Evolutionary conservation across 2,797 vertebrate genomes (phyloP).

Genomic region (Linurgus olivaceus): DNA sequence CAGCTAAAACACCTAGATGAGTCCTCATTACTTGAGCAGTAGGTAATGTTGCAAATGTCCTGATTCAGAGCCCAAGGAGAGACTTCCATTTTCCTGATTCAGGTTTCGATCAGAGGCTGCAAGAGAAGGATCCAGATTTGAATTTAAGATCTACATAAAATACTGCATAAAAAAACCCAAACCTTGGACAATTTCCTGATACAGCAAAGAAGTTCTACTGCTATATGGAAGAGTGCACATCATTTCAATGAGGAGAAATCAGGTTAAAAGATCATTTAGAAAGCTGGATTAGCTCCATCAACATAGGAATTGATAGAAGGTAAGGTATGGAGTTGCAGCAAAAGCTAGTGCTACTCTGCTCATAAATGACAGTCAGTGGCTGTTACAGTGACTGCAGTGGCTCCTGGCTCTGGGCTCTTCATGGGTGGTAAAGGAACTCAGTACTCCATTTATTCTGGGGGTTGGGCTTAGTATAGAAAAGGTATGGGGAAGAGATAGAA

Average conservation of each 20-base stretch:
- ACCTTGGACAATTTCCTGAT: background rate
- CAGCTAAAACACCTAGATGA: background rate
- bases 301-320: background rate
- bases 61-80: background rate
- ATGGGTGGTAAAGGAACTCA: background rate
- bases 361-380: background rate
- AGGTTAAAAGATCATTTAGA: background rate
- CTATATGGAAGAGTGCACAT: background rate
- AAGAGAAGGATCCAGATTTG: background rate
- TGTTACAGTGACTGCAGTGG: background rate
- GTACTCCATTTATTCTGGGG: background rate
- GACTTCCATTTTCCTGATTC: background rate
- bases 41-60: background rate
- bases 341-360: background rate
- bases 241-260: background rate
- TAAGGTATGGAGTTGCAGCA: background rate
- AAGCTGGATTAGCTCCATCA: background rate
- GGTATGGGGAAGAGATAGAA: background rate
- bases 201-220: background rate
- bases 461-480: background rate
- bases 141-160: background rate
- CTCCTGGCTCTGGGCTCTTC: background rate
- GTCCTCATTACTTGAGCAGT: background rate
- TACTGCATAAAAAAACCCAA: accelerated
- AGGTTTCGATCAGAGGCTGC: background rate